Percentiles rank a stretch among this genome's conserved stretches.
phyloP scores from a whole-genome alignment of 1,140 invertebrate species.

The Dendroctonus valens region DNA sequence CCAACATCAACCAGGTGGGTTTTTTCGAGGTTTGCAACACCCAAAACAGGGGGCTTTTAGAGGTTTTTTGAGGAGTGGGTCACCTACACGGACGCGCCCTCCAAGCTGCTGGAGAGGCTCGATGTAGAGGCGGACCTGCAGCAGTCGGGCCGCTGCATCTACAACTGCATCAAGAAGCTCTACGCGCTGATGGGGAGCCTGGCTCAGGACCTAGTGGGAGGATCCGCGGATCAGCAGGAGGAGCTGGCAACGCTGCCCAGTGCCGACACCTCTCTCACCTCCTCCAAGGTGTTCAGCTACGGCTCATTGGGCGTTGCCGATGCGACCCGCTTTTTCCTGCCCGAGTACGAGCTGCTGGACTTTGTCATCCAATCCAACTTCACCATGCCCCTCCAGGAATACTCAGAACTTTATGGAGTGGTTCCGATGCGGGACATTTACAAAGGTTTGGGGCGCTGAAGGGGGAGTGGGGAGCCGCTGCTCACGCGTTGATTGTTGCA shows the following conservation, averaged over 20 bases:
- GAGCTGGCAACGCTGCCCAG: too few species aligned
- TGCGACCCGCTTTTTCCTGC: conserved; percentile 5
- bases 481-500: too few species aligned
- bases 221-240: too few species aligned
- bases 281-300: not conserved
- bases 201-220: too few species aligned
- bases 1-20: conserved; percentile 31
- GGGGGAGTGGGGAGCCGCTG: too few species aligned
- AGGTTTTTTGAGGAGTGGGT: conserved; percentile 34
- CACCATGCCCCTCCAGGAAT: conserved; percentile 18
- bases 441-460: conserved; percentile 21
- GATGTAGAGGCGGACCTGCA: conserved; percentile 23
- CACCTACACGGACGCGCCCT: conserved; percentile 23
- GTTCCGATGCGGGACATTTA: conserved; percentile 35
- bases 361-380: conserved; percentile 27
- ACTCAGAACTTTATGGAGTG: conserved; percentile 20
- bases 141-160: conserved; percentile 24
- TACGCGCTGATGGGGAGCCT: conserved; percentile 10
- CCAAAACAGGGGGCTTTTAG: conserved; percentile 6
- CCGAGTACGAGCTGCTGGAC: conserved; percentile 32
- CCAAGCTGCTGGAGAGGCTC: conserved; percentile 31
- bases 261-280: not conserved
- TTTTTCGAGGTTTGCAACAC: not conserved
- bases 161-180: conserved; percentile 35
- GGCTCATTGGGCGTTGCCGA: too few species aligned